Conservation (phyloP, 1,140 invertebrate genomes). For the Meloidogyne hapla region DNA sequence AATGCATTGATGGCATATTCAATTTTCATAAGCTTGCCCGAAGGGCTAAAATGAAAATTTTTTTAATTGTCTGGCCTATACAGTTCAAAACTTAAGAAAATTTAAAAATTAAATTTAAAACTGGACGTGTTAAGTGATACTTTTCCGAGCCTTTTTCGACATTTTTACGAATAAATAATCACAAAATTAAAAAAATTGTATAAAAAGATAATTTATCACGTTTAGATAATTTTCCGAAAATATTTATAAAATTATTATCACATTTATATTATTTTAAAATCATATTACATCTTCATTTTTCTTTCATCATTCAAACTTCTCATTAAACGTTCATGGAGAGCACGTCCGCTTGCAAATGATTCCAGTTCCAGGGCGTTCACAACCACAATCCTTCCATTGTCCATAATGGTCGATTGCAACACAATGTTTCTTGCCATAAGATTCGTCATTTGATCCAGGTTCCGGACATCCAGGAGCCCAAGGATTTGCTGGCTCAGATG, state of each 20-base stretch:
- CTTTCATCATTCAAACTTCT: not conserved
- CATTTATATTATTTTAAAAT: no score
- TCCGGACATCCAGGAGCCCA: not conserved
- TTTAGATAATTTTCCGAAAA: no score
- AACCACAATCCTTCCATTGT: not conserved
- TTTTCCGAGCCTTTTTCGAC: conserved; percentile 43
- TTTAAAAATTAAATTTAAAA: conserved; percentile 18
- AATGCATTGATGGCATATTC: conserved; percentile 99
- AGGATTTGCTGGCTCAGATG: not conserved
- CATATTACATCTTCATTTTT: no score
- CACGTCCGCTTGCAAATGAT: not conserved
- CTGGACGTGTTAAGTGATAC: conserved; percentile 64
- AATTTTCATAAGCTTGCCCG: conserved; percentile 97
- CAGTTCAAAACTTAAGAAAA: no score
- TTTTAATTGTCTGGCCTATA: no score
- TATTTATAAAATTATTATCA: no score
- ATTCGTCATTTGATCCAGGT: not conserved
- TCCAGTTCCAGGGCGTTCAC: not conserved
- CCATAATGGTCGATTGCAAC: not conserved
- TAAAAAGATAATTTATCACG: no score
- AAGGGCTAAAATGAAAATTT: conserved; percentile 75
- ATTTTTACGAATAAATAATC: not conserved
- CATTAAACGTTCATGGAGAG: not conserved
- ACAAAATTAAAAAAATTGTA: not conserved
- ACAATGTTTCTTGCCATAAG: not conserved